Base-by-base conservation (phyloP, 2,888 invertebrate species). In the Elegia similella region DNA sequence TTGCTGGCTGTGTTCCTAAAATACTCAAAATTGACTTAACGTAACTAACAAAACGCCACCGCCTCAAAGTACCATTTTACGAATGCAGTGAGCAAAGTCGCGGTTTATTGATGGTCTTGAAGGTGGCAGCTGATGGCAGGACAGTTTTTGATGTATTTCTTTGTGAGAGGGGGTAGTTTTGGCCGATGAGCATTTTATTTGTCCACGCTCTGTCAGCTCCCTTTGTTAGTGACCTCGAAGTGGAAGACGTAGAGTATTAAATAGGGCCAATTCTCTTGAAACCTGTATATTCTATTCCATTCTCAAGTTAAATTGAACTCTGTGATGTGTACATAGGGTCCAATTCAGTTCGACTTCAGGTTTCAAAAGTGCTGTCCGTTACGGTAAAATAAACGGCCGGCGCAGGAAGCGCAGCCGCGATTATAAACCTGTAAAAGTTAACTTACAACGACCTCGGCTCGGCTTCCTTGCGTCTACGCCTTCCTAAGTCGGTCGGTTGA, bases 81-180 rank as follows among this genome's bases (percentile, higher is more conserved):
- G 42, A 43, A 53, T 43, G 30, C 53, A 43, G 15, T 6, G 8
- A 16, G 43, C 53, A 29, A 6, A 8, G 42, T 53, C 44, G 30
- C 54, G 15, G 1, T 16, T 43, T 15, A 7, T 23, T n/a, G 16
- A 10, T 56, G 34, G 23, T 16, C 34, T 46, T 42, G 8, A 29
- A 69, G 74, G 72, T 68, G 52, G 73, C 58, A 72, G 82, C 78
- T 76, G 75, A 70, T 59, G 57, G 67, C 48, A 62, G 72, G 68
- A 66, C 61, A 65, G 66, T 65, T 76, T 82, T 81, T 80, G 82
- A 72, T 81, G 81, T 82, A 78, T 76, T 82, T 47, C 62, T 70
- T 80, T 81, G 55, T 70, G 63, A 62, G 58, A 61, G 69, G 65
- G 65, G 60, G 62, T 64, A 63, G 59, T 58, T 57, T 59, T 55